These are phyloP conservation scores for Yponomeuta sedellus DNA, from an alignment of 2,888 invertebrate genomes.

Conservation along the genomic window DNA sequence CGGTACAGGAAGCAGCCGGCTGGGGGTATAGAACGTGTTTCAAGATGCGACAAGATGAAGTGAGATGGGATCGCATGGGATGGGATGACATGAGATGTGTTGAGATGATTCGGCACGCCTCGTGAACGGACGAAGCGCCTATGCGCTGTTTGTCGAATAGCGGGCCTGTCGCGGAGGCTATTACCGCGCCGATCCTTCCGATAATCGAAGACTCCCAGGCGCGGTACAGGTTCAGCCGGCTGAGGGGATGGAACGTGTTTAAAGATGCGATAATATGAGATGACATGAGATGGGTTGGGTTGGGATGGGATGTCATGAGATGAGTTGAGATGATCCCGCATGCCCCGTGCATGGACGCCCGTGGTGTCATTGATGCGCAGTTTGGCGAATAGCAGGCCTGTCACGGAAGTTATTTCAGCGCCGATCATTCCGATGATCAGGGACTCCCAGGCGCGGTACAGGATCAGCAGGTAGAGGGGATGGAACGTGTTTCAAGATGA, in stretches of 20 bases:
- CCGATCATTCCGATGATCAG: conserved; percentile 89
- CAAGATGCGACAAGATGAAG: no score
- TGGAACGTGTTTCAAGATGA: no score
- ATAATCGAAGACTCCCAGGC: conserved; percentile 90
- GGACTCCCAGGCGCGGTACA: conserved; percentile 92
- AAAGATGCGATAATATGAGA: no score
- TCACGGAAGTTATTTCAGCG: conserved; percentile 81
- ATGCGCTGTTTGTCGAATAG: conserved; percentile 86
- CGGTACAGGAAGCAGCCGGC: conserved; percentile 91
- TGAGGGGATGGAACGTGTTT: conserved; percentile 35
- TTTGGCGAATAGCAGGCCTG: conserved; percentile 86
- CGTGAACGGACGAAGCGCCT: conserved; percentile 91
- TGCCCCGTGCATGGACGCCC: conserved; percentile 89
- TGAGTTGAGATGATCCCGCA: no score
- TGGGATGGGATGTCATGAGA: no score
- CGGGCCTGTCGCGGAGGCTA: conserved; percentile 83
- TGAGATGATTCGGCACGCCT: conserved; percentile 84
- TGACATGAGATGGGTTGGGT: no score
- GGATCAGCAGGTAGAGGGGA: conserved; percentile 85
- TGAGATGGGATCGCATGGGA: no score
- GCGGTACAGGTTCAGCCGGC: conserved; percentile 91
- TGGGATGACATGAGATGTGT: no score
- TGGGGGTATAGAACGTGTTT: conserved; percentile 35
- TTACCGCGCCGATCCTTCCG: conserved; percentile 85
- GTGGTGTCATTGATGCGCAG: conserved; percentile 92